Percentiles rank a stretch among this genome's conserved stretches.
Evolutionary conservation across 2,113 vertebrate species (phyloP).

Genomic region (Tragulus kanchil): DNA sequence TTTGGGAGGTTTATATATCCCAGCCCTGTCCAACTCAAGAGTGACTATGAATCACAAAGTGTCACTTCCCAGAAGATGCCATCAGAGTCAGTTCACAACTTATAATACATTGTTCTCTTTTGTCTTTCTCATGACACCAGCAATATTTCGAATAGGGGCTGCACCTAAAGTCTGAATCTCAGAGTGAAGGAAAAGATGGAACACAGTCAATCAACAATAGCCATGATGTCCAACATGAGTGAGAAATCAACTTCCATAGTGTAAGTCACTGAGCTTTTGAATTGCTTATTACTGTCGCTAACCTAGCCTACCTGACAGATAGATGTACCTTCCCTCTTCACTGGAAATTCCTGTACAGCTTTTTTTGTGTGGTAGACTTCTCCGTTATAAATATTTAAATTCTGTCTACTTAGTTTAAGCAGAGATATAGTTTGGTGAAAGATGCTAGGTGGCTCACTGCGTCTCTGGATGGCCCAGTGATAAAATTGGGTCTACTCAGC

Average conservation of each 20-base stretch:
- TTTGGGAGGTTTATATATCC: neutral
- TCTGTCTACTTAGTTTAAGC: conserved; percentile 28
- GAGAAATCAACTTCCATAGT: neutral
- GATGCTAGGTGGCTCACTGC: neutral
- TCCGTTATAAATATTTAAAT: neutral
- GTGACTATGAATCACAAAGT: neutral
- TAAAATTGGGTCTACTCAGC: neutral
- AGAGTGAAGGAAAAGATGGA: neutral
- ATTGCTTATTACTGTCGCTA: neutral
- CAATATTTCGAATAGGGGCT: neutral
- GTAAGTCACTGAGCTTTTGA: neutral
- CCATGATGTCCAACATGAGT: neutral
- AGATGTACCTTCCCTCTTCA: neutral
- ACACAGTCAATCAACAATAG: neutral
- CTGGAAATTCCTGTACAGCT: neutral
- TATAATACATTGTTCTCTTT: neutral
- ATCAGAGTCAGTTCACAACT: neutral
- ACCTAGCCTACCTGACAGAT: neutral
- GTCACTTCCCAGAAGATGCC: neutral
- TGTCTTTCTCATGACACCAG: neutral
- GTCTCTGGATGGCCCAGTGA: neutral
- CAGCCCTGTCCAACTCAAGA: neutral
- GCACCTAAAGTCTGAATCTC: neutral
- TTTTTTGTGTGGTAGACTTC: neutral
- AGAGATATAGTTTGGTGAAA: neutral